phyloP scores from a whole-genome alignment of 2,797 vertebrate genomes.

The Neosilurus hyrtlii region DNA sequence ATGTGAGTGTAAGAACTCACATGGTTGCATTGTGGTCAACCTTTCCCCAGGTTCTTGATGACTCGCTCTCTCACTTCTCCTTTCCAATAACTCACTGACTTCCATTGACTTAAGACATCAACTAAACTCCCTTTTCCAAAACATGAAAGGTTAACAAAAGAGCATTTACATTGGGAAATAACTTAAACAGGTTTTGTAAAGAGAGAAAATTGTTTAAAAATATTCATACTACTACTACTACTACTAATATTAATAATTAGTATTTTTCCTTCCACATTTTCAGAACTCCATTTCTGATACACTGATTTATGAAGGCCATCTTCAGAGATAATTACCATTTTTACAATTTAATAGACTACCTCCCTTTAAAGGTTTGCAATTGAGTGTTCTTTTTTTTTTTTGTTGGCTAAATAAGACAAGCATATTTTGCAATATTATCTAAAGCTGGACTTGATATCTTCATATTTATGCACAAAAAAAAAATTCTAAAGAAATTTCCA shows the following conservation, averaged over 20 bases:
- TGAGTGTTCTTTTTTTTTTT: too few relatives aligned
- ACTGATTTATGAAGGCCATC: too few relatives aligned
- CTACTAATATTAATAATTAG: too few relatives aligned
- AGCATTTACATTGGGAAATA: not conserved
- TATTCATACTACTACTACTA: too few relatives aligned
- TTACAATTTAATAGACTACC: not conserved
- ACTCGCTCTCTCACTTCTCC: constrained; percentile 59
- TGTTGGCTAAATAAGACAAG: not conserved
- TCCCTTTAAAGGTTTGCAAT: not conserved
- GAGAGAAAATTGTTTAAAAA: too few relatives aligned
- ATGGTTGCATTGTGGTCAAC: constrained; percentile 56
- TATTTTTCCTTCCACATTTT: not conserved
- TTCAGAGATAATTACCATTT: not conserved
- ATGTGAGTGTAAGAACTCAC: constrained; percentile 47
- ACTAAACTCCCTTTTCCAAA: constrained; percentile 6
- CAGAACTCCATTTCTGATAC: not conserved
- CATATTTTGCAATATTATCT: not conserved
- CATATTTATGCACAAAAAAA: too few relatives aligned
- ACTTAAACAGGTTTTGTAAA: too few relatives aligned
- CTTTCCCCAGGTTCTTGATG: constrained; percentile 59
- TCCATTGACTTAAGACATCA: constrained; percentile 39
- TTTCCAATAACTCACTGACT: constrained; percentile 55
- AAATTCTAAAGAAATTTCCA: too few relatives aligned
- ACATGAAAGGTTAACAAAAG: not conserved
- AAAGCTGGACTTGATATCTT: not conserved